Conservation (phyloP, 2,888 invertebrate genomes). For the Sesamia inferens region DNA sequence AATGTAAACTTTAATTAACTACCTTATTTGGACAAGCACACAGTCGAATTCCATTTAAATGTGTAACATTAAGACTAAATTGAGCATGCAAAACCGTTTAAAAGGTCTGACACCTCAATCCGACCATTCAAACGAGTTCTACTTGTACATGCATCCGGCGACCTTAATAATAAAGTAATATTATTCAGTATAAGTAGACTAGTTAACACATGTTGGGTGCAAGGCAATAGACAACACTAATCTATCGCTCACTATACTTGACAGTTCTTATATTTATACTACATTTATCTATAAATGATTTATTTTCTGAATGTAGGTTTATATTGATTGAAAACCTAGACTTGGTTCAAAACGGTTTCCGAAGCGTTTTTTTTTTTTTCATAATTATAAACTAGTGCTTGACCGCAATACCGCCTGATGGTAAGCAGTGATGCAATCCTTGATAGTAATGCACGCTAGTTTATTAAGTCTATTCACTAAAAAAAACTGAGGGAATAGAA, state of each 20-base stretch:
- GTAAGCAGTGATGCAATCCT: no score
- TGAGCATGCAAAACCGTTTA: slow-evolving; percentile 49
- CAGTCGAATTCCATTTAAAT: slow-evolving; percentile 53
- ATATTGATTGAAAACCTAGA: no score
- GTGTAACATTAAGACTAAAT: slow-evolving; percentile 53
- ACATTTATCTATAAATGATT: no score
- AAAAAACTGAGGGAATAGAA: no score
- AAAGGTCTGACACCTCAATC: slow-evolving; percentile 65
- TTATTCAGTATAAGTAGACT: slow-evolving; percentile 58
- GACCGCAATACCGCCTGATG: no score
- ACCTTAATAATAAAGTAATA: slow-evolving; percentile 75
- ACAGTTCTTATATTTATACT: slow-evolving; percentile 52
- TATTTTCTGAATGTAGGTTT: no score
- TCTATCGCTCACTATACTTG: slow-evolving; percentile 79
- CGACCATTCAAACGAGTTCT: slow-evolving; percentile 76
- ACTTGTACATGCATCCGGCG: slow-evolving; percentile 79
- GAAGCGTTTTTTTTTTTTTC: no score
- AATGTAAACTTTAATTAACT: slow-evolving; percentile 39
- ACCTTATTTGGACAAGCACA: slow-evolving; percentile 46
- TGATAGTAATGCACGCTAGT: no score
- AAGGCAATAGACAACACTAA: slow-evolving; percentile 51
- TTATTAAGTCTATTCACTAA: no score
- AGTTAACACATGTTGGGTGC: slow-evolving; percentile 40
- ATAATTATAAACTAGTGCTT: no score
- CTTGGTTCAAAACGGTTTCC: no score